A percentile compares a stretch with the other conserved stretches of the same genome.
Conservation (phyloP, 2,113 vertebrate species). For the Phalacrocorax pelagicus region DNA sequence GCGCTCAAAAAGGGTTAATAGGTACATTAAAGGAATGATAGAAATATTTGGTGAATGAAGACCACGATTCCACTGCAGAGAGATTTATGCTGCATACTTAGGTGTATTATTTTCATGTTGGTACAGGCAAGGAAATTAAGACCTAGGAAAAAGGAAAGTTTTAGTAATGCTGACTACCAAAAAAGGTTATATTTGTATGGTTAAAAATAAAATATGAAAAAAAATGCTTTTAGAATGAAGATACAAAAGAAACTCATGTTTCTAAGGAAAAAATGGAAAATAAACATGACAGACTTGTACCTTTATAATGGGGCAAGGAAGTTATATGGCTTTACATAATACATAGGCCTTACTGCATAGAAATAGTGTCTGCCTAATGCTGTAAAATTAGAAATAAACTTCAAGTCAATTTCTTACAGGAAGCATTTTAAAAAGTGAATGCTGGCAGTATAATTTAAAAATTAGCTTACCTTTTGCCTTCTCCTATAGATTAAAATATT, state of each 20-base stretch:
- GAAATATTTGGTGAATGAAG: background rate
- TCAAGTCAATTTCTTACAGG: background rate
- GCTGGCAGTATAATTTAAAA: background rate
- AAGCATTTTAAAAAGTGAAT: background rate
- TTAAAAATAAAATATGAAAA: background rate
- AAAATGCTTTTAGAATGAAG: background rate
- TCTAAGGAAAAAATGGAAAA: background rate
- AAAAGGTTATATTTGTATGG: background rate
- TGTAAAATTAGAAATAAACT: background rate
- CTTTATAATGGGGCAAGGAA: background rate
- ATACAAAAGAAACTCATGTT: background rate
- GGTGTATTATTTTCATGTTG: background rate
- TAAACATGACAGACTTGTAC: background rate
- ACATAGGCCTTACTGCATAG: background rate
- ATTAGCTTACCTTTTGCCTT: background rate
- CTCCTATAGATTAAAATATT: background rate
- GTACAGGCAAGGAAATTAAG: background rate
- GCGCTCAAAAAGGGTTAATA: background rate
- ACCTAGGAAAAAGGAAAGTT: background rate
- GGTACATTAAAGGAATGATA: background rate
- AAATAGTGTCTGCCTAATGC: background rate
- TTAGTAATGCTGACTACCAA: background rate
- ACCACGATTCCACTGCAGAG: background rate
- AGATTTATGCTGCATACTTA: background rate
- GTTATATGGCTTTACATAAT: background rate